Evolutionary conservation across 2,113 vertebrate species (phyloP), one percentile per base, ranked within the genome.

Genomic region (Xiphias gladius): DNA sequence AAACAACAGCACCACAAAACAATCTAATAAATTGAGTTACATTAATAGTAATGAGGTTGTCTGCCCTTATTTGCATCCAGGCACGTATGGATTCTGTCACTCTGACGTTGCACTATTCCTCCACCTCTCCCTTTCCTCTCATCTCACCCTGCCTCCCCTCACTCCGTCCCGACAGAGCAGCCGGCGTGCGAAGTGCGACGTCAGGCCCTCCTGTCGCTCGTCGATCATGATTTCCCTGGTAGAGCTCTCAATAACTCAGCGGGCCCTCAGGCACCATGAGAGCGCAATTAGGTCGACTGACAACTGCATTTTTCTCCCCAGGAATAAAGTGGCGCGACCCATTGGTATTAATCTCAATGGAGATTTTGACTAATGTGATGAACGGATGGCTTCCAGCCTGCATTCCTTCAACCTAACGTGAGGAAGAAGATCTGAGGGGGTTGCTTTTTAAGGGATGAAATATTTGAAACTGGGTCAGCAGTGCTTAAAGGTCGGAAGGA

Each of bases 191-290:
- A 72, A 76, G 82, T 71, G 69, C 59, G 17, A 54, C 58, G 82
- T 83, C 86, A 88, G 84, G 85, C 54, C 88, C 85, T 89, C 90
- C 83, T 28, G 80, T 84, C 78, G 89, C 90, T 92, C 83, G 82
- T 85, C 87, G 59, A 93, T 93, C 90, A 87, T 92, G 85, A 86
- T 92, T 89, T 86, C 66, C 75, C 80, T 77, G 62, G 71, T 82
- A n/a, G 62, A 78, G 85, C 75, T 85, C 88, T 93, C 86, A 79
- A 88, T 93, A 92, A 86, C 92, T 90, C 92, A 93, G 93, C 90
- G 12, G 87, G 88, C 76, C 77, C 90, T 91, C 83, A 76, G 86
- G 85, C 89, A 39, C 91, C 88, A 89, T 89, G 77, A 94, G 88
- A 91, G 86, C n/a, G 30, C 92, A 93, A 89, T 94, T 91, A 92